Conservation (phyloP, 2,888 invertebrate species). For the Beris morrisii region DNA sequence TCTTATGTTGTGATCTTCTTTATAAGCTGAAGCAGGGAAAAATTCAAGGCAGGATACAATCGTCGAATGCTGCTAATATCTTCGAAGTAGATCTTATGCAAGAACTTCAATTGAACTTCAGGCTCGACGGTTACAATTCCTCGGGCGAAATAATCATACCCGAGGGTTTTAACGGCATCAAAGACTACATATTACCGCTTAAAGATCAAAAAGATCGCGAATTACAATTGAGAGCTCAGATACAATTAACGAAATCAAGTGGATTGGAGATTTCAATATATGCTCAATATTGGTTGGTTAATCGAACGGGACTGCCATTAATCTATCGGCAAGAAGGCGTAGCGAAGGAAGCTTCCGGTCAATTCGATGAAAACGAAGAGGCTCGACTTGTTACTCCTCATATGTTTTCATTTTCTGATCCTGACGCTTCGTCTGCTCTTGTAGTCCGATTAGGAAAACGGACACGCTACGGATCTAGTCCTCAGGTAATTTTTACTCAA, state of each 20-base stretch:
- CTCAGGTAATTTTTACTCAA: too few species aligned
- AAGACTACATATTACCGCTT: slow-evolving; percentile 71
- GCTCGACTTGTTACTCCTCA: slow-evolving; percentile 91
- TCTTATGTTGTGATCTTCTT: slow-evolving; percentile 80
- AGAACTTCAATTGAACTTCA: slow-evolving; percentile 72
- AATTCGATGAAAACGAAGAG: slow-evolving; percentile 92
- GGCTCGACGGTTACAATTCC: slow-evolving; percentile 81
- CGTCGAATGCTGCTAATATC: slow-evolving; percentile 58
- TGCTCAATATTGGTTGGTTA: slow-evolving; percentile 93
- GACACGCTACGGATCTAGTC: slow-evolving; percentile 58
- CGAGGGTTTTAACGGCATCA: slow-evolving; percentile 58
- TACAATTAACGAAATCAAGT: slow-evolving; percentile 63
- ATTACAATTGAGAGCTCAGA: slow-evolving; percentile 73
- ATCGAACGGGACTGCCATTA: slow-evolving; percentile 93
- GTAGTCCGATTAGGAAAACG: slow-evolving; percentile 73
- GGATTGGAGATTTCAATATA: slow-evolving; percentile 71
- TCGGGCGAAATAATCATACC: slow-evolving; percentile 65
- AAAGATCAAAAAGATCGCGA: slow-evolving; percentile 73
- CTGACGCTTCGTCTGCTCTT: slow-evolving; percentile 78
- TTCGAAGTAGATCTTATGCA: slow-evolving; percentile 61
- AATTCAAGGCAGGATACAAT: slow-evolving; percentile 55
- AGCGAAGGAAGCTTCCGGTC: slow-evolving; percentile 77
- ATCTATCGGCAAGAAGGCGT: slow-evolving; percentile 91
- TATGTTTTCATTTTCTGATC: slow-evolving; percentile 90
- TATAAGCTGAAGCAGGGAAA: slow-evolving; percentile 58